phyloP scores from a whole-genome alignment of 2,113 vertebrate species.

The Takifugu bimaculatus region DNA sequence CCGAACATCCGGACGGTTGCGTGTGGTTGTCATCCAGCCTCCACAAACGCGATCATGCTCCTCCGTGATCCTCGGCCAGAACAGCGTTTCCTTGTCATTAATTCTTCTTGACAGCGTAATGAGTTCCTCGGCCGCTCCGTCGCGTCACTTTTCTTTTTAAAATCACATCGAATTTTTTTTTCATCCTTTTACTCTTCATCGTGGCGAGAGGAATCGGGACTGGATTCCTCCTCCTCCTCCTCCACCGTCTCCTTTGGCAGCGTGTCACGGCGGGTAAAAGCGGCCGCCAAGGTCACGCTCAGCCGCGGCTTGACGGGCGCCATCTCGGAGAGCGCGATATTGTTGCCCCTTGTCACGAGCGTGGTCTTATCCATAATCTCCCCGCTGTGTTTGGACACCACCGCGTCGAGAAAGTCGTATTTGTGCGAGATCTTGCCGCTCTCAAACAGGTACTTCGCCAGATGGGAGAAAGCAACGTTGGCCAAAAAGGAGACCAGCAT shows the following conservation, averaged over 20 bases:
- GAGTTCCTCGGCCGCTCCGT: not conserved
- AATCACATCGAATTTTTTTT: slow-evolving; percentile 16
- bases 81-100: slow-evolving; percentile 5
- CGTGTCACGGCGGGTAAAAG: slow-evolving; percentile 91
- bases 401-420: slow-evolving; percentile 91
- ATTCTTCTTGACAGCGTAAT: slow-evolving; percentile 4
- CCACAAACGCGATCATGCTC: slow-evolving; percentile 5
- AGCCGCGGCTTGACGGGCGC: slow-evolving; percentile 87
- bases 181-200: slow-evolving; percentile 72
- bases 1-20: slow-evolving; percentile 24
- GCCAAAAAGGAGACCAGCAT: slow-evolving; percentile 90
- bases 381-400: slow-evolving; percentile 89
- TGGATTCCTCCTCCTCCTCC: slow-evolving; percentile 82
- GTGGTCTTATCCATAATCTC: slow-evolving; percentile 98
- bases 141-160: slow-evolving; percentile 2
- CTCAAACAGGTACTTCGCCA: slow-evolving; percentile 95
- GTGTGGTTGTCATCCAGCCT: slow-evolving; percentile 34
- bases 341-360: slow-evolving; percentile 89
- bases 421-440: slow-evolving; percentile 92
- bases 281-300: slow-evolving; percentile 84
- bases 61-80: slow-evolving; percentile 20
- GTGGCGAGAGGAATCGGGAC: slow-evolving; percentile 85
- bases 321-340: slow-evolving; percentile 91
- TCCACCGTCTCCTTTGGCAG: slow-evolving; percentile 70
- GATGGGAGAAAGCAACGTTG: slow-evolving; percentile 86